Evolutionary conservation across 2,888 invertebrate species (phyloP).

Genomic region (Eilema sororculum): DNA sequence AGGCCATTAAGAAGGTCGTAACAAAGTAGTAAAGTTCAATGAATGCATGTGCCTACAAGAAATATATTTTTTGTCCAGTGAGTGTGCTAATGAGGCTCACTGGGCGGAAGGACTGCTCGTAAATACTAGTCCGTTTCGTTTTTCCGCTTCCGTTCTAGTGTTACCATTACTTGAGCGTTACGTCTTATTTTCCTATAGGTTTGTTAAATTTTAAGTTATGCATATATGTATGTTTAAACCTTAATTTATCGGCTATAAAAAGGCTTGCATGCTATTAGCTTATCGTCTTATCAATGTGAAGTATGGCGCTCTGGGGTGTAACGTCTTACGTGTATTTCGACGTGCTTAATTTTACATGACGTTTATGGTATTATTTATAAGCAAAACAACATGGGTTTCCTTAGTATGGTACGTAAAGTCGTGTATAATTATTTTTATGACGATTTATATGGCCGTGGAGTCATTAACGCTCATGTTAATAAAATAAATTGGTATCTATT

Average conservation of each 20-base stretch:
- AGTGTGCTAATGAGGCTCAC: conserved; percentile 75
- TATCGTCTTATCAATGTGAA: conserved; percentile 64
- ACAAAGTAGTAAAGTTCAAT: conserved; percentile 52
- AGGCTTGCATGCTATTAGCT: conserved; percentile 61
- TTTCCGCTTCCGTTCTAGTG: conserved; percentile 82
- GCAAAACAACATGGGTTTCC: conserved; percentile 31
- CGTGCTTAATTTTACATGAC: conserved; percentile 51
- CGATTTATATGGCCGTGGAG: conserved; percentile 22
- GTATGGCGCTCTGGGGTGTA: conserved; percentile 53
- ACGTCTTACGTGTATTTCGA: conserved; percentile 53
- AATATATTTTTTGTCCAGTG: conserved; percentile 60
- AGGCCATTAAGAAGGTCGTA: conserved; percentile 31
- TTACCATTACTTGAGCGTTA: conserved; percentile 78
- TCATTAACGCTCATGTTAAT: conserved; percentile 28
- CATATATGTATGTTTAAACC: conserved; percentile 59
- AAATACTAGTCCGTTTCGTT: conserved; percentile 85
- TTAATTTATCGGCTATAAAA: conserved; percentile 65
- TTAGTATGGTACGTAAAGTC: conserved; percentile 26
- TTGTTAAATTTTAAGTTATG: conserved; percentile 73
- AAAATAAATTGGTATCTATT: conserved; percentile 10
- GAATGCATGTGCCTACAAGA: conserved; percentile 56
- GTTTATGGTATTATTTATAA: conserved; percentile 45
- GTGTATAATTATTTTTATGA: conserved; percentile 38
- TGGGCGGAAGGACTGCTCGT: conserved; percentile 81
- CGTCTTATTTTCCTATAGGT: conserved; percentile 79